A percentile compares a stretch with the other conserved stretches of the same genome.
phyloP scores from a whole-genome alignment of 2,797 vertebrate genomes.

The Myotis vivesi region DNA sequence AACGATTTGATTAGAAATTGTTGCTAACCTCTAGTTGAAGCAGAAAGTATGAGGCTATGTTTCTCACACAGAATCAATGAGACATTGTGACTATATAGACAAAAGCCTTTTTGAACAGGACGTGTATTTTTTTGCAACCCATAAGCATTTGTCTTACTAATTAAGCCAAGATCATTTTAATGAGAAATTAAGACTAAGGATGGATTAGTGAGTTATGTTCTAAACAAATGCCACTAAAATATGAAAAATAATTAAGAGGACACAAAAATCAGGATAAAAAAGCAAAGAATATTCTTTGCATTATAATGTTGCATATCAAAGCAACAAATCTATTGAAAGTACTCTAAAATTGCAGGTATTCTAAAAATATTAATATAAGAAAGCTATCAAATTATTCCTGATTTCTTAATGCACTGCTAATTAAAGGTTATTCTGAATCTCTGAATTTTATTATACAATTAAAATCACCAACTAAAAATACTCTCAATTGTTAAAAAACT shows the following conservation, averaged over 20 bases:
- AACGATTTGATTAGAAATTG: neutral
- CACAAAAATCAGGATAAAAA: neutral
- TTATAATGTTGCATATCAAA: neutral
- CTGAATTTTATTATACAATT: slow-evolving; percentile 13
- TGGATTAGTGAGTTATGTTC: neutral
- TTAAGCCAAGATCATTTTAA: slow-evolving; percentile 27
- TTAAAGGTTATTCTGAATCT: neutral
- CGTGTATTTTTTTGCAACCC: neutral
- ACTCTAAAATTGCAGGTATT: neutral
- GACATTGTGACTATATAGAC: neutral
- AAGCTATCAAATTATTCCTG: neutral
- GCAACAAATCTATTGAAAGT: neutral
- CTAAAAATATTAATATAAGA: neutral
- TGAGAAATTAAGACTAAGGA: neutral
- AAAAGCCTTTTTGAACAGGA: neutral
- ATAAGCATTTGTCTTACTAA: neutral
- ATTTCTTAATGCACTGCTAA: neutral
- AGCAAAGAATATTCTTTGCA: neutral
- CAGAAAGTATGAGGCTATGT: neutral
- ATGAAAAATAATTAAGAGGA: neutral
- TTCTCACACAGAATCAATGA: neutral
- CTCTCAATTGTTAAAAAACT: neutral
- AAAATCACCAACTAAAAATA: neutral
- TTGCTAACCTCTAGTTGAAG: neutral
- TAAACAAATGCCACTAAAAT: slow-evolving; percentile 9